Evolutionary conservation across 2,113 vertebrate species (phyloP), one percentile per base, ranked within the genome.

Genomic region (Lampris incognitus): DNA sequence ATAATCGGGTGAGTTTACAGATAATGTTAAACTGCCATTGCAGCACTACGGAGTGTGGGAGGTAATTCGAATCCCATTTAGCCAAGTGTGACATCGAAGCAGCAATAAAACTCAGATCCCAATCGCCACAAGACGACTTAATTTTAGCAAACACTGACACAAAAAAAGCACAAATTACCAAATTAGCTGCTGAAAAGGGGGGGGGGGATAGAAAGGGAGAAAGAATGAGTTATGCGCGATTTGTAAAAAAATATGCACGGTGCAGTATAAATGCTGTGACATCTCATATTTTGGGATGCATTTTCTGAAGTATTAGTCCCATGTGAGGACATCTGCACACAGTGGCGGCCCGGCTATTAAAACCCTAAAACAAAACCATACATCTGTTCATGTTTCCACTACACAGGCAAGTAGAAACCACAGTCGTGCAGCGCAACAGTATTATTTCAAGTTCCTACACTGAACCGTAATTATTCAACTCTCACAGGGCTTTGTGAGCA

Each of bases 81-180:
- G 59, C 69, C 52, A 50, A 69, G 60, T 65, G 62, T 85, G 77
- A 87, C 69, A 72, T 76, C 67, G 72, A 66, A 62, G 65, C 39
- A 11, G 67, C 67, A 36, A 64, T 73, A 66, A 72, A 84, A 74
- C 71, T 57, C 50, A 38, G 24, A 44, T 42, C 51, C 37, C 4
- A 48, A 55, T 66, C 73, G 78, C 81, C 57, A 79, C 84, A 87
- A 85, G 72, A 85, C 24, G 67, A 81, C 70, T 63, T 77, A 66
- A 85, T 84, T 75, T 76, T 44, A 72, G 75, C 82, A 51, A 74
- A 75, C 66, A 80, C 55, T 90, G 84, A 87, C 87, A 84, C 82
- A 89, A 90, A 46, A 24, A 46, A 70, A 87, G 39, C 41, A 49
- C 76, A 90, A 90, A 90, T n/a, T 64, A 82, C 87, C 76, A 39